Evolutionary conservation across 2,113 vertebrate species (phyloP).

Genomic region (chimpanzee (Pan troglodytes)): DNA sequence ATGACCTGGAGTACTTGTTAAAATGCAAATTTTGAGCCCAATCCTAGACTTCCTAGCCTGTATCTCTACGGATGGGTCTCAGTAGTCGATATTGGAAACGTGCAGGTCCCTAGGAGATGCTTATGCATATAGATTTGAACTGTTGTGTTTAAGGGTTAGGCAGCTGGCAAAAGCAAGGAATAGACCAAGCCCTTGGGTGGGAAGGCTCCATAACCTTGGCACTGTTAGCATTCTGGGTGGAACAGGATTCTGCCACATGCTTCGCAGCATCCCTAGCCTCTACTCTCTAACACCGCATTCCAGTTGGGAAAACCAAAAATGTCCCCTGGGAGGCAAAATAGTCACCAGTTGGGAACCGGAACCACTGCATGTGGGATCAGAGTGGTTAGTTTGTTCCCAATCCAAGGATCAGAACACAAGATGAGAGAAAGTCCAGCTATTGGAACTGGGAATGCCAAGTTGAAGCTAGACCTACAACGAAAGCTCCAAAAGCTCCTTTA

Average conservation of each 20-base stretch:
- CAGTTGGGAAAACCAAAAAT: background rate
- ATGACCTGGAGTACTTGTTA: background rate
- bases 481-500: background rate
- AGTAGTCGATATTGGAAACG: background rate
- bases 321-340: background rate
- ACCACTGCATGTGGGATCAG: background rate
- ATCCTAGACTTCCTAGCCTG: background rate
- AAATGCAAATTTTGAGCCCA: background rate
- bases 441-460: background rate
- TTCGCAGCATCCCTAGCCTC: background rate
- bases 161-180: background rate
- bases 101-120: background rate
- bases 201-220: background rate
- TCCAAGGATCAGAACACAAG: background rate
- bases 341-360: background rate
- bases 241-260: background rate
- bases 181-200: background rate
- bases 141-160: background rate
- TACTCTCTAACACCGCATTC: background rate
- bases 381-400: background rate
- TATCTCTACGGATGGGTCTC: background rate
- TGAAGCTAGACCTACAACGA: background rate
- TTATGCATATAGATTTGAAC: background rate
- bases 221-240: background rate
- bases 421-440: background rate